Conservation (phyloP, 2,113 vertebrate genomes). For the Tychaedon coryphoeus region DNA sequence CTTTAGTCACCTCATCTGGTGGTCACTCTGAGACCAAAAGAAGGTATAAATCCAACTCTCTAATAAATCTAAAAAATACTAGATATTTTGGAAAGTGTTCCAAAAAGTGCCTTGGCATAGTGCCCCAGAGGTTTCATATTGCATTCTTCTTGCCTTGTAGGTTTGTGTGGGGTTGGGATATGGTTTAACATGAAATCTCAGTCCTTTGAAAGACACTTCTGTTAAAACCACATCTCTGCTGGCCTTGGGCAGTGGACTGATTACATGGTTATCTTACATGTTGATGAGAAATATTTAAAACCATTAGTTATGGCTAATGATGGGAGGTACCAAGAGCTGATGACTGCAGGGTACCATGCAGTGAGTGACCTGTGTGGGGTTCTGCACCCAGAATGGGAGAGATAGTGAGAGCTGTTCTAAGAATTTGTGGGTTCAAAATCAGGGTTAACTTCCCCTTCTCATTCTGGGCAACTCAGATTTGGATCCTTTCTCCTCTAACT, state of each 20-base stretch:
- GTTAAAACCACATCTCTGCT: not conserved
- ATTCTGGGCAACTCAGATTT: not conserved
- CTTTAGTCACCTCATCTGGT: not conserved
- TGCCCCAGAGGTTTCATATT: not conserved
- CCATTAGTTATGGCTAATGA: not conserved
- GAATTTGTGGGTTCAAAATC: not conserved
- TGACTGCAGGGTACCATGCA: not conserved
- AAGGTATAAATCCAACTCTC: not conserved
- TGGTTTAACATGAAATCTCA: not conserved
- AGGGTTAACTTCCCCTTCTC: not conserved
- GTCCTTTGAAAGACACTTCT: not conserved
- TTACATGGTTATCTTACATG: not conserved
- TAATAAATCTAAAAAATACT: not conserved
- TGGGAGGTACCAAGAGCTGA: not conserved
- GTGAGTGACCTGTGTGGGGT: accelerated
- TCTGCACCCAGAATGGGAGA: not conserved
- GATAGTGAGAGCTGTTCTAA: not conserved
- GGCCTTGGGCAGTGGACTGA: not conserved
- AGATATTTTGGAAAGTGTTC: not conserved
- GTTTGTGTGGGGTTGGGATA: not conserved
- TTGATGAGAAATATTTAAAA: not conserved
- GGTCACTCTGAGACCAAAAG: not conserved
- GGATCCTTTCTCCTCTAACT: not conserved
- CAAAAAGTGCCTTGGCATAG: not conserved
- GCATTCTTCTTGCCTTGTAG: not conserved